These are phyloP conservation scores for Drosophila stalkeri DNA, from an alignment of 2,888 invertebrate species.

Conservation along the genomic window DNA sequence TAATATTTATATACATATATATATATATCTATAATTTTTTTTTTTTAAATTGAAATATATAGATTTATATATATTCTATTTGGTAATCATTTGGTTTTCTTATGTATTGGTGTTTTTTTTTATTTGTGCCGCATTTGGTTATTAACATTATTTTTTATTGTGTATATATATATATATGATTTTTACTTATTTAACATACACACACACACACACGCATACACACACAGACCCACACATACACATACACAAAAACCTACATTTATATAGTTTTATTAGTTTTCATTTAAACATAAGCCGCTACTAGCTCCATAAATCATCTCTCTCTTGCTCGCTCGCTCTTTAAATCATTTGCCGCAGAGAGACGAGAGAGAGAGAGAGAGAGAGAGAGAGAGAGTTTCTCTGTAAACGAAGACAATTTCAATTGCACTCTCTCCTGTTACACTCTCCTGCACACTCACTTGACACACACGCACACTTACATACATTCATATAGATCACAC, in stretches of 20 bases:
- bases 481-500: constrained; percentile 16
- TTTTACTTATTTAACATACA: constrained; percentile 48
- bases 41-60: constrained; percentile 40
- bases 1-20: constrained; percentile 15
- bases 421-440: constrained; percentile 26
- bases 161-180: constrained; percentile 56
- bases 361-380: constrained; percentile 24
- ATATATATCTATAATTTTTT: constrained; percentile 10
- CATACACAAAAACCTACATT: background rate
- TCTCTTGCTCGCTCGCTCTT: constrained; percentile 1
- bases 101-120: constrained; percentile 48
- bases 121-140: constrained; percentile 56
- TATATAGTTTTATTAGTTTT: constrained; percentile 8
- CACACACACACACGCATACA: constrained; percentile 26
- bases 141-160: constrained; percentile 33
- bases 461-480: background rate
- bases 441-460: constrained; percentile 1
- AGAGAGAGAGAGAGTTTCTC: constrained; percentile 16
- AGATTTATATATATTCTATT: constrained; percentile 42
- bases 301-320: constrained; percentile 25
- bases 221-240: constrained; percentile 20
- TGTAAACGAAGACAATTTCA: constrained; percentile 29
- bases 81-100: constrained; percentile 45
- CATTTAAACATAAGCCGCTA: constrained; percentile 45
- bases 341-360: constrained; percentile 19